Conservation (phyloP, 2,797 vertebrate genomes). For the Spinibarbus caldwelli region DNA sequence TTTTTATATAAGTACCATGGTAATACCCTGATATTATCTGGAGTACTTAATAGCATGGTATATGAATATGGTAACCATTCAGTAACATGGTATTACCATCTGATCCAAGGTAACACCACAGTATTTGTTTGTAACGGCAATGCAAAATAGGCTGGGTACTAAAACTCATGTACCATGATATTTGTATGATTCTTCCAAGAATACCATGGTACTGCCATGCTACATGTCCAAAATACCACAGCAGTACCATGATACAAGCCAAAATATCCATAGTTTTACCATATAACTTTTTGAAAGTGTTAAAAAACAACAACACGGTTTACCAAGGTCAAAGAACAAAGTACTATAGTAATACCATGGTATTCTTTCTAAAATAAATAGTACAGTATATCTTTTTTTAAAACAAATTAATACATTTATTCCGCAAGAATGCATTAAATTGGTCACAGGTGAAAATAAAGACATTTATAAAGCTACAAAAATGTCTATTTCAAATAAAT, state of each 20-base stretch:
- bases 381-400: too few species aligned
- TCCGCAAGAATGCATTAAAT: too few species aligned
- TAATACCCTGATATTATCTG: not conserved
- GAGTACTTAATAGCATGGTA: not conserved
- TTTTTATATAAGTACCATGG: not conserved
- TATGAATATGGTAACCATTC: not conserved
- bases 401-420: too few species aligned
- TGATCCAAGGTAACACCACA: not conserved
- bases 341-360: not conserved
- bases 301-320: not conserved
- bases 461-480: too few species aligned
- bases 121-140: too few species aligned
- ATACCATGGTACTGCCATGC: not conserved
- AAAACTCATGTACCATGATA: not conserved
- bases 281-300: too few species aligned
- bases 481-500: too few species aligned
- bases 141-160: not conserved
- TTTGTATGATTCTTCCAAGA: not conserved
- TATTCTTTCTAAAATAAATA: not conserved
- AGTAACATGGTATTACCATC: not conserved
- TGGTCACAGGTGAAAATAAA: too few species aligned
- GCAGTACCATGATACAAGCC: too few species aligned
- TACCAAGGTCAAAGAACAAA: too few species aligned
- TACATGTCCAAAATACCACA: not conserved
- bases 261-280: too few species aligned